Percentiles rank a stretch among this genome's conserved stretches.
These are phyloP conservation scores for Mormyrops boulengeri DNA, from an alignment of 2,797 vertebrate genomes.

Conservation along the genomic window DNA sequence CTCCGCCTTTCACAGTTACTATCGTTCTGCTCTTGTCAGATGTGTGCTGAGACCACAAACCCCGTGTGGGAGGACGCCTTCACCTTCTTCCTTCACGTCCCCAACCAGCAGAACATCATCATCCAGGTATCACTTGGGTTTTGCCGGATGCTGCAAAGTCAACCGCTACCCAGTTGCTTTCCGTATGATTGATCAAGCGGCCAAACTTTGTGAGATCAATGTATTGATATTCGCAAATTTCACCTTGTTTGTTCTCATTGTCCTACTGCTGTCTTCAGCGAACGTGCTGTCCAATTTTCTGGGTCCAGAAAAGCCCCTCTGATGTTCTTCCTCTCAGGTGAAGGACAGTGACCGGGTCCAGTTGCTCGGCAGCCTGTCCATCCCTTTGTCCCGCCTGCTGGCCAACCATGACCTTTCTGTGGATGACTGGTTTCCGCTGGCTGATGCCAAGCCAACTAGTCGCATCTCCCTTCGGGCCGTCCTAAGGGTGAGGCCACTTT, in stretches of 20 bases:
- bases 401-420: constrained; percentile 65
- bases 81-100: constrained; percentile 87
- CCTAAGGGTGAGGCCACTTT: constrained; percentile 66
- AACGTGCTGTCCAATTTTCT: not conserved
- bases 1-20: not conserved
- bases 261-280: not conserved
- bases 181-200: not conserved
- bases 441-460: constrained; percentile 69
- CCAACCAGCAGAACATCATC: constrained; percentile 73
- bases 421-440: constrained; percentile 87
- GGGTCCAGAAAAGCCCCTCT: not conserved
- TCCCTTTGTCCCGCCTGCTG: constrained; percentile 71
- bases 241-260: not conserved
- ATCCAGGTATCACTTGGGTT: constrained; percentile 65
- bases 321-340: constrained; percentile 55
- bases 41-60: constrained; percentile 63
- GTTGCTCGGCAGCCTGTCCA: constrained; percentile 67
- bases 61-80: constrained; percentile 87
- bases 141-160: not conserved
- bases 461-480: constrained; percentile 78
- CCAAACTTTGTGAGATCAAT: not conserved
- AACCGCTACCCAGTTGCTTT: not conserved
- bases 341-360: constrained; percentile 79
- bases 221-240: not conserved
- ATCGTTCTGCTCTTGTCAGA: constrained; percentile 48